A percentile compares a stretch with the other conserved stretches of the same genome.
Conservation (phyloP, 2,797 vertebrate species). For the Hoplostethus atlanticus region DNA sequence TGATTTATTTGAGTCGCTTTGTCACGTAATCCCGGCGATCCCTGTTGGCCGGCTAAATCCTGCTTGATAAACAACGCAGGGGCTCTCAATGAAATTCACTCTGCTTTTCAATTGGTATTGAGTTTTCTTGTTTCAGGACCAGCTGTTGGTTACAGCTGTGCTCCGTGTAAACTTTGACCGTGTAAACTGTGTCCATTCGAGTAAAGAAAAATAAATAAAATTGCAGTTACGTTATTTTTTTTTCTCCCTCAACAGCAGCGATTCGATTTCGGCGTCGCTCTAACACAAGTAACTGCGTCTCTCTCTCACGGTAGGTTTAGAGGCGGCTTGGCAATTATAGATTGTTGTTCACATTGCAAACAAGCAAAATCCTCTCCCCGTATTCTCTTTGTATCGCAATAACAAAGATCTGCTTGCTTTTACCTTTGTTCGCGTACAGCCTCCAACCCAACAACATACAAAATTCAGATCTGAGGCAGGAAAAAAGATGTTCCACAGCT, state of each 20-base stretch:
- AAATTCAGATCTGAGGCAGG: slow-evolving; percentile 51
- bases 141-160: slow-evolving; percentile 23
- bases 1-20: slow-evolving; percentile 65
- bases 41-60: slow-evolving; percentile 58
- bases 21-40: slow-evolving; percentile 66
- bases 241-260: not conserved
- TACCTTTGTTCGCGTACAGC: slow-evolving; percentile 32
- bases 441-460: slow-evolving; percentile 44
- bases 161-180: too few species aligned
- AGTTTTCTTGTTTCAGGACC: slow-evolving; percentile 58
- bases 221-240: not conserved
- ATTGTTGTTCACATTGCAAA: slow-evolving; percentile 57
- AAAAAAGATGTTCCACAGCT: slow-evolving; percentile 29
- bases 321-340: slow-evolving; percentile 57
- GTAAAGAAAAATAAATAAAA: slow-evolving; percentile 13
- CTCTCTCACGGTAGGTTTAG: slow-evolving; percentile 27
- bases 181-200: slow-evolving; percentile 4
- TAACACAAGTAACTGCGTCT: slow-evolving; percentile 21
- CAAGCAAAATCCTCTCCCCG: slow-evolving; percentile 30
- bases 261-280: slow-evolving; percentile 5
- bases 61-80: slow-evolving; percentile 56
- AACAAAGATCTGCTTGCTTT: slow-evolving; percentile 41
- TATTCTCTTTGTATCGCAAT: slow-evolving; percentile 34
- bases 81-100: slow-evolving; percentile 43
- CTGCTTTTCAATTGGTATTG: slow-evolving; percentile 48